These are phyloP conservation scores for Quadroppia sp. DNA, from an alignment of 2,888 invertebrate genomes.

Conservation along the genomic window DNA sequence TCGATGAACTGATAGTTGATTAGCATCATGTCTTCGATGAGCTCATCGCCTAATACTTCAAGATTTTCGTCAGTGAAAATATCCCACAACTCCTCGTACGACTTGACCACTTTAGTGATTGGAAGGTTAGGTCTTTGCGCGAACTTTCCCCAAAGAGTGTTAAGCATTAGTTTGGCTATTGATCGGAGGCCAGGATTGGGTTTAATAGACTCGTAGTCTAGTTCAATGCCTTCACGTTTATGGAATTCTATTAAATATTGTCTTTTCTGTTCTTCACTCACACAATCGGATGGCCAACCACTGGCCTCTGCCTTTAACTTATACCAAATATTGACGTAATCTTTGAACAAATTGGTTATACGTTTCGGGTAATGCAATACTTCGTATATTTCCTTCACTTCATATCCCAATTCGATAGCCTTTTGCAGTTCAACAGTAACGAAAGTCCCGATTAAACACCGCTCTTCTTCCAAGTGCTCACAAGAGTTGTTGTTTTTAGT, in stretches of 20 bases:
- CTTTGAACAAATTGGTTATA: constrained; percentile 48
- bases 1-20: background rate
- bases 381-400: constrained; percentile 48
- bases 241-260: constrained; percentile 47
- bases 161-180: background rate
- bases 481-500: constrained; percentile 46
- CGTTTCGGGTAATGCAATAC: constrained; percentile 48
- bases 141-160: background rate
- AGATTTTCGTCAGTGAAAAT: background rate
- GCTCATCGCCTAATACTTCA: background rate
- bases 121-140: constrained; percentile 5
- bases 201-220: background rate
- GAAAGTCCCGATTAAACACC: constrained; percentile 49
- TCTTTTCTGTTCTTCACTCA: constrained; percentile 45
- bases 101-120: background rate
- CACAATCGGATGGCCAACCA: constrained; percentile 48
- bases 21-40: background rate
- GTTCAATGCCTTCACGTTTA: constrained; percentile 13
- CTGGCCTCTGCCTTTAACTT: constrained; percentile 49
- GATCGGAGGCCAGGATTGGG: background rate
- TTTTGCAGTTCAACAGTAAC: constrained; percentile 48
- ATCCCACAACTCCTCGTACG: background rate
- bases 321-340: constrained; percentile 49
- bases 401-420: constrained; percentile 49
- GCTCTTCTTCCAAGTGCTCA: constrained; percentile 46